These are phyloP conservation scores for Ornithorhynchus anatinus DNA, from an alignment of 2,113 vertebrate species.

Conservation along the genomic window DNA sequence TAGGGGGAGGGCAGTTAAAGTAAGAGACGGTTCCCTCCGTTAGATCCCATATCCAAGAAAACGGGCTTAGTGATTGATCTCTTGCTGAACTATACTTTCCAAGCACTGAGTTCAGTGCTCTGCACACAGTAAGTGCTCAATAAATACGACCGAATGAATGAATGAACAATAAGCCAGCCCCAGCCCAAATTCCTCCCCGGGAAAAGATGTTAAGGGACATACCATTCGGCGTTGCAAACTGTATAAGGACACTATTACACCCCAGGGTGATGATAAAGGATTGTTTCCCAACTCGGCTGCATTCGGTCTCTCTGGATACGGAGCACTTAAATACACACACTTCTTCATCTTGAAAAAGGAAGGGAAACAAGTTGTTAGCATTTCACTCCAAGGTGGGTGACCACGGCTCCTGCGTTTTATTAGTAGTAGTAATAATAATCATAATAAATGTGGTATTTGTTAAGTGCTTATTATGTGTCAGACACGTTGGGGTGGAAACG, in stretches of 20 bases:
- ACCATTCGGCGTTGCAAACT: conserved; percentile 91
- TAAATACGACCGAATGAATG: too few relatives aligned
- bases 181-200: neutral
- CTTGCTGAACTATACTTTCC: too few relatives aligned
- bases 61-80: too few relatives aligned
- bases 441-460: too few relatives aligned
- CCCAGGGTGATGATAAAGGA: conserved; percentile 96
- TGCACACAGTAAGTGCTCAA: neutral
- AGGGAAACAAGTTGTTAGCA: neutral
- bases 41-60: too few relatives aligned
- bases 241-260: conserved; percentile 92
- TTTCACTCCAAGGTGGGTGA: too few relatives aligned
- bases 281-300: conserved; percentile 94
- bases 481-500: too few relatives aligned
- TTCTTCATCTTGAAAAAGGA: conserved; percentile 76
- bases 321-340: conserved; percentile 93
- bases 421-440: too few relatives aligned
- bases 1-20: too few relatives aligned
- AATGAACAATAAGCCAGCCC: neutral
- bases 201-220: neutral
- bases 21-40: too few relatives aligned
- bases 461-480: too few relatives aligned
- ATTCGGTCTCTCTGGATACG: conserved; percentile 87
- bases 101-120: neutral
- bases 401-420: too few relatives aligned